A percentile compares a stretch with the other conserved stretches of the same genome.
phyloP scores from a whole-genome alignment of 2,888 invertebrate species.

The Eristalinus sepulchralis region DNA sequence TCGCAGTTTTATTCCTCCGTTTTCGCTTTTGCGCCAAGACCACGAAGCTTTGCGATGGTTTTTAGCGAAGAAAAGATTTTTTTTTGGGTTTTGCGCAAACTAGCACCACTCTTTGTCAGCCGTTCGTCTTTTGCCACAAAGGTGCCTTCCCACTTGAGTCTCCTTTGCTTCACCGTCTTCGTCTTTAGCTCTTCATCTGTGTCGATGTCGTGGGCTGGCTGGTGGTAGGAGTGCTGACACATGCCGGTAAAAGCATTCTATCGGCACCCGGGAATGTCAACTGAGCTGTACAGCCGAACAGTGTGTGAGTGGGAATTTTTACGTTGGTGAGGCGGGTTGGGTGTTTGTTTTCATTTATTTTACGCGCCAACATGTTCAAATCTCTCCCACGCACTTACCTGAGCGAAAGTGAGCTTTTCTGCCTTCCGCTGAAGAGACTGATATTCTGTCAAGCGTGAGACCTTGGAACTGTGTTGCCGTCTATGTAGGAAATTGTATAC shows the following conservation, averaged over 20 bases:
- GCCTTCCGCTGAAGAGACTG: neutral
- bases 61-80: neutral
- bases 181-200: too few species aligned
- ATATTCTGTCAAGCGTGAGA: too few species aligned
- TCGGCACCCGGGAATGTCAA: neutral
- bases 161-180: too few species aligned
- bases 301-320: neutral
- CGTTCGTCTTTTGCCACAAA: slow-evolving; percentile 34
- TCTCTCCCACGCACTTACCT: neutral
- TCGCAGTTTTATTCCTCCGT: neutral
- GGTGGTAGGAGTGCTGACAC: neutral
- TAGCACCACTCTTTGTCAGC: slow-evolving; percentile 4
- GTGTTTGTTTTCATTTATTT: slow-evolving; percentile 55
- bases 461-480: too few species aligned
- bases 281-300: neutral
- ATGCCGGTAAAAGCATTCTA: slow-evolving; percentile 49
- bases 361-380: slow-evolving; percentile 60
- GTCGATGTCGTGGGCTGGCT: too few species aligned
- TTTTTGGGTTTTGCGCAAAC: neutral
- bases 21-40: too few species aligned
- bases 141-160: too few species aligned
- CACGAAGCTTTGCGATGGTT: too few species aligned
- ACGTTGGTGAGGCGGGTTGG: neutral
- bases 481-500: too few species aligned
- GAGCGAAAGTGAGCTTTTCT: slow-evolving; percentile 5